phyloP scores from a whole-genome alignment of 1,140 invertebrate genomes.

The Ephestia elutella region DNA sequence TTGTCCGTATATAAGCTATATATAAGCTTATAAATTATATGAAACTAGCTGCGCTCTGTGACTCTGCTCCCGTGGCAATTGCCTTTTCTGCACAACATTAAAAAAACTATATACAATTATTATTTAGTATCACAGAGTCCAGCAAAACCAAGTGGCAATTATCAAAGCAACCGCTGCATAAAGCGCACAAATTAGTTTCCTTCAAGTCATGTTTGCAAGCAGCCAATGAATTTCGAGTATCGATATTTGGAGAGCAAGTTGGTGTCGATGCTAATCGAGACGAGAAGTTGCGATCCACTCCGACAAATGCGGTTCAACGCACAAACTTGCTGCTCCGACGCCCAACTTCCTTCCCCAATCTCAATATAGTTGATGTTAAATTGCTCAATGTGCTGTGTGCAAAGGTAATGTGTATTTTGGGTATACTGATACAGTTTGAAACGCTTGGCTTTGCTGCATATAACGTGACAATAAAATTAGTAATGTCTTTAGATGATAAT shows the following conservation, averaged over 20 bases:
- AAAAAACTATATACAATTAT: too few relatives aligned
- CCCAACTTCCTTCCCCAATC: constrained; percentile 14
- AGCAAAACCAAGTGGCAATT: too few relatives aligned
- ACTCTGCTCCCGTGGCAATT: too few relatives aligned
- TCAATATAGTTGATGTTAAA: constrained; percentile 5
- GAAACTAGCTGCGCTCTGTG: too few relatives aligned
- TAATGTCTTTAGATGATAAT: too few relatives aligned
- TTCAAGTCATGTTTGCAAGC: background rate
- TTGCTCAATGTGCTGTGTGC: background rate
- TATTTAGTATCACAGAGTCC: too few relatives aligned
- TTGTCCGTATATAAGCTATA: too few relatives aligned
- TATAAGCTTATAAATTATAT: too few relatives aligned
- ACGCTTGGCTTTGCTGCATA: background rate
- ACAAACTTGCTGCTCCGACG: constrained; percentile 37
- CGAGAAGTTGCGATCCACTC: constrained; percentile 36
- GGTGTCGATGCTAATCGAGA: constrained; percentile 54
- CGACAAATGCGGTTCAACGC: constrained; percentile 57
- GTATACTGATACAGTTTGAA: background rate
- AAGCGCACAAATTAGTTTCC: background rate
- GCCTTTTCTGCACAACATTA: too few relatives aligned
- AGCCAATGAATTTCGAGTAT: constrained; percentile 21
- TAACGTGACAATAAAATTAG: too few relatives aligned
- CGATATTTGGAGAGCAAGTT: constrained; percentile 33
- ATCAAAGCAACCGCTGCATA: background rate
- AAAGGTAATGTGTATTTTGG: background rate